Base-by-base conservation (phyloP, 2,888 invertebrate species). In the Diaphora mendica region DNA sequence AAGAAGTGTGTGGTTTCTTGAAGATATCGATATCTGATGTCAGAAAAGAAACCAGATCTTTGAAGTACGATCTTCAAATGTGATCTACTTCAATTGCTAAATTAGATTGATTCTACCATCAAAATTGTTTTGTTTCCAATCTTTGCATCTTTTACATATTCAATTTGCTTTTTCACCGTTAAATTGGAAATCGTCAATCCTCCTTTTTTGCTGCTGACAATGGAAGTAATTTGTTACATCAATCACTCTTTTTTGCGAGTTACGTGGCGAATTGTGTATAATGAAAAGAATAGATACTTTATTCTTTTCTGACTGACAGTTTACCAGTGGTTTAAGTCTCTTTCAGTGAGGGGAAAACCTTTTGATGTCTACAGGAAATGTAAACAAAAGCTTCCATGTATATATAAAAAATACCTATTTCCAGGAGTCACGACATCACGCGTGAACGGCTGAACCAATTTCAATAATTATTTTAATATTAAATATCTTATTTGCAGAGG, bases 141-240 rank as follows among this genome's bases (percentile, higher is more conserved):
- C 84, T 79, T 74, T 71, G 66, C 74, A 79, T 73, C 70, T 77
- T 77, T 77, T 72, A 72, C 72, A 65, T 75, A 68, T 70, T 78
- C 76, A 80, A 83, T 80, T 84, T 86, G 76, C 75, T 55, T 76
- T 82, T 85, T 82, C 83, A 71, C 79, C 78, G 82, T 80, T 81
- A 83, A 86, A 88, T 89, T 86, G 85, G 83, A 84, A 85, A 85
- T 85, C 81, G 82, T 82, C 82, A 79, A 85, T 85, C 85, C 82
- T 78, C 79, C 86, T 85, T 87, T 85, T 85, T 81, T 65, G 79
- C 74, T 75, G 73, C 81, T 77, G 79, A 89, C 89, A 89, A 87
- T 87, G 85, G 80, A 83, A 86, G 85, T 87, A 88, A 89, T 91
- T 90, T 89, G 88, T 84, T 68, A 85, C 86, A 87, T 89, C 88